Evolutionary conservation across 1,140 invertebrate genomes (phyloP), one percentile per base, ranked within the genome.

Genomic region (fruit fly (Drosophila melanogaster)): DNA sequence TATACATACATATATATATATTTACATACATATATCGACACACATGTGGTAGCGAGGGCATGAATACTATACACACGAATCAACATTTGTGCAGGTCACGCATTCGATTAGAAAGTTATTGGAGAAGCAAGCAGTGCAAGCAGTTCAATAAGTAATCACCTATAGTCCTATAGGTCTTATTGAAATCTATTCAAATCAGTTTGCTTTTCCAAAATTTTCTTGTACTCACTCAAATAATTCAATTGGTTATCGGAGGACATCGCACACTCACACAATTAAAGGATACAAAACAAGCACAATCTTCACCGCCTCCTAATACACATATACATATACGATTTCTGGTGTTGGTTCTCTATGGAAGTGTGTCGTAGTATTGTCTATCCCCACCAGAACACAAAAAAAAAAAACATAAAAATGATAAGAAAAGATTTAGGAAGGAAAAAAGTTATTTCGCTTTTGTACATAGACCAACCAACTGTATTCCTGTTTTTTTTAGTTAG

Each of bases 341-440:
- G 71, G 71, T 74, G 70, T 73, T 74, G 71, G 71, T 67, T 55
- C 40, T 69, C 38, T 35, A 38, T 47, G 49, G 19, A 70, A 55
- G 50, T 33, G 49, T 69, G 22, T 30, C 37, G 30, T 67, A 38
- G 58, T 65, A 33, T 58, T 17, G 49, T 55, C 12, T 38, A 14
- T 14, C 12, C 35, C 7, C 7, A 8, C 7, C 8, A 14, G 19
- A 22, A 22, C 19, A 22, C 3, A 54, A 46, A 54, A 54, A 24
- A 33, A 55, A 33, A 35, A 10, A 8, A 14, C 5, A 44, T 30
- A 35, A 44, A 35, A 30, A 14, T 2, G 10, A 30, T 1, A 30
- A 12, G 26, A 14, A 22, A 41, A 22, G 8, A 35, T 30, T 37
- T 35, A 65, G 59, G 35, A 43, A 38, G 59, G 22, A 15, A 15